Base-by-base conservation (phyloP, 2,888 invertebrate species). In the Polyommatus iphigenia region DNA sequence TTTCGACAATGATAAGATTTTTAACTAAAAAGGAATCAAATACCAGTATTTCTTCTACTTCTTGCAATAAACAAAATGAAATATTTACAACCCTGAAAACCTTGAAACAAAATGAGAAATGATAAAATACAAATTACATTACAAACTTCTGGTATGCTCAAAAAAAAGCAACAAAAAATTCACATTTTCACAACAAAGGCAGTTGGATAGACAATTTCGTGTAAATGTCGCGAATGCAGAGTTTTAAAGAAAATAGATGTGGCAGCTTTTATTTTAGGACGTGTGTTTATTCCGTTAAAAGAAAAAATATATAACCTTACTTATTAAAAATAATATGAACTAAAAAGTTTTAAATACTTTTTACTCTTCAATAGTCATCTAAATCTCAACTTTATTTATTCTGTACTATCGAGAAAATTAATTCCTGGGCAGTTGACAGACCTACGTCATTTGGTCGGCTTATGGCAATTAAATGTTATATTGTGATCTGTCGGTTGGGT, bases 41-140 rank as follows among this genome's bases (percentile, higher is more conserved):
- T 29, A 67, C 13, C 10, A 62, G 62, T 24, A 10, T 29, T 24
- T 24, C 3, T 67, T 13, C 13, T 1, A 13, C 13, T 67, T 29
- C 29, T 29, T 29, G 15, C 6, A 67, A 29, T 15, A 67, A 67
- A 29, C 67, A 2, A 29, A 67, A 67, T 67, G 6, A 13, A 29
- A 67, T 67, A 29, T 29, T 29, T 67, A 62, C 62, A 29, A 15
- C 29, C 4, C 15, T 3, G 29, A 67, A 29, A 67, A 67, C 67
- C 67, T 67, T 67, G 67, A 67, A 67, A 67, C 67, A 67, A 67
- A 67, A 67, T 67, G 67, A 67, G 67, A 67, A 67, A 67, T 67
- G 15, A 67, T 67, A 67, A 67, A 67, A 67, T 24, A 18, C 67
- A 29, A 29, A 67, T 67, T 6, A 67, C 29, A 29, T 67, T 67